Evolutionary conservation across 2,888 invertebrate genomes (phyloP).

Genomic region (Pollenia angustigena): DNA sequence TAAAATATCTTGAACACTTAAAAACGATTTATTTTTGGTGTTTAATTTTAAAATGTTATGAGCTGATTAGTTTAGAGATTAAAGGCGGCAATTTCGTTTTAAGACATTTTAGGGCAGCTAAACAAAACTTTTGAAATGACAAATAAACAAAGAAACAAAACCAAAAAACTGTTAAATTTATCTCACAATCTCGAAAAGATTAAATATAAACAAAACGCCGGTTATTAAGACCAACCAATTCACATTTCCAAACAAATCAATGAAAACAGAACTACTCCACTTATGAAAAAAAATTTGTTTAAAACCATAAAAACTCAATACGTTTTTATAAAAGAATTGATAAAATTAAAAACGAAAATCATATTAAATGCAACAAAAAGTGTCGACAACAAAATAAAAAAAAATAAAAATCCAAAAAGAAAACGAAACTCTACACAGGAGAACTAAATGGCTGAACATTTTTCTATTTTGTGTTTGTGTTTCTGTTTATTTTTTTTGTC

Average conservation of each 20-base stretch:
- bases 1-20: constrained; percentile 18
- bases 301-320: constrained; percentile 50
- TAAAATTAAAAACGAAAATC: constrained; percentile 49
- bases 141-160: constrained; percentile 45
- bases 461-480: not conserved
- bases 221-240: constrained; percentile 60
- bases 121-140: constrained; percentile 9
- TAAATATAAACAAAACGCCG: constrained; percentile 72
- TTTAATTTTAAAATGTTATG: constrained; percentile 32
- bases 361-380: constrained; percentile 58
- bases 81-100: constrained; percentile 64
- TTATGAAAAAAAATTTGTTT: constrained; percentile 2
- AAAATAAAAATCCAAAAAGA: constrained; percentile 5
- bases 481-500: constrained; percentile 48
- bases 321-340: constrained; percentile 39
- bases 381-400: constrained; percentile 54
- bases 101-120: not conserved
- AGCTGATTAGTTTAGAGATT: constrained; percentile 54
- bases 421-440: constrained; percentile 26
- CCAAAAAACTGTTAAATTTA: constrained; percentile 57
- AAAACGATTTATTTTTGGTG: not conserved
- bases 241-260: constrained; percentile 39
- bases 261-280: constrained; percentile 24
- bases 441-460: constrained; percentile 43
- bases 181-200: constrained; percentile 56